Evolutionary conservation across 2,888 invertebrate species (phyloP), one percentile per base, ranked within the genome.

Genomic region (Scaeva pyrastri): DNA sequence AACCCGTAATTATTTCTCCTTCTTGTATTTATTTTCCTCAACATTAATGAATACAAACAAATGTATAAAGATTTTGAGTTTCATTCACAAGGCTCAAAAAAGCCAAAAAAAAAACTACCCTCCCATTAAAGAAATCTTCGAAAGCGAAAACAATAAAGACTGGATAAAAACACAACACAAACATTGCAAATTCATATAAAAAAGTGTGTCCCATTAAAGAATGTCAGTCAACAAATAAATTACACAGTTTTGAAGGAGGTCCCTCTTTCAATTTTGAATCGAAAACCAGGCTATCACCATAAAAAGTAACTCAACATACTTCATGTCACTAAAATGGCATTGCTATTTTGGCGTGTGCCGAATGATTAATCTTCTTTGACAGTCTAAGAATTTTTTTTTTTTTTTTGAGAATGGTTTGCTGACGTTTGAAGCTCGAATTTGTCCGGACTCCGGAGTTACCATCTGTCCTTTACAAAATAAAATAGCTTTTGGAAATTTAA

Each of bases 331-430:
- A 78, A 52, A 64, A 66, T 77, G 82, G 75, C 39, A 62, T 16
- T 26, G 70, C 62, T 64, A 74, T 77, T 77, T 74, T 77, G 82
- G 68, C 82, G 86, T 82, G 85, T 86, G 82, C 86, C 82, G 82
- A 85, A 81, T 81, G 85, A 85, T 60, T 76, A 85, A 85, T 81
- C 66, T 70, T 64, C 21, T 31, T 21, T 12, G 60, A n/a, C 19
- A 36, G 23, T 26, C 14, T 50, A 52, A 48, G 52, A 82, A 39
- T 64, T 64, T 10, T n/a, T 6, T n/a, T 16, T 43, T 19, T 50
- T 12, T 19, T 2, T 60, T 31, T 21, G 7, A 21, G 21, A 39
- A 19, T 48, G 55, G 43, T 58, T 50, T 26, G 45, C 26, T 62
- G 68, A 21, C 26, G 43, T 56, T 78, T 68, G 70, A 45, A 68